Evolutionary conservation across 2,797 vertebrate species (phyloP), one percentile per base, ranked within the genome.

Genomic region (Myiothlypis chrysogaster): DNA sequence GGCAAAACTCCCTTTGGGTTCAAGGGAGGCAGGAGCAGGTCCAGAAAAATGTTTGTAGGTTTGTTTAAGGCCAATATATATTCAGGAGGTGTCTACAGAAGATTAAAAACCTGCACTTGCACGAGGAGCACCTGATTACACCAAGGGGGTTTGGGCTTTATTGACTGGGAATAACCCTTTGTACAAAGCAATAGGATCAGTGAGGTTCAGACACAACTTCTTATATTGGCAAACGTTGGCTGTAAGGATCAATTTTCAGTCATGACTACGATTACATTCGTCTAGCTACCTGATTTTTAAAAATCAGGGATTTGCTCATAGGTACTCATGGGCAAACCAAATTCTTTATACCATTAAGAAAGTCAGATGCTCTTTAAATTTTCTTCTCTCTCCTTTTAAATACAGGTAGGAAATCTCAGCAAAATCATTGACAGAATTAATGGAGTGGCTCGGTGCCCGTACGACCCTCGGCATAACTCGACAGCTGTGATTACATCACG

Each of bases 381-480:
- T 46, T 80, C 28, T 86, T 72, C 50, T 89, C 80, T 30, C 80
- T 79, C 88, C 87, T 90, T 94, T 94, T 88, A 73, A 95, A 95
- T 68, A 82, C 97, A 99, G 99, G 98, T 99, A 93, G 99, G 99
- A 73, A 99, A 99, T 98, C 97, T 99, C 97, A 99, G 98, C 98
- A 98, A 98, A 72, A 98, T 98, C 63, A 95, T 99, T 91, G 99
- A 99, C 96, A 98, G 98, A 60, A 99, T 99, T 91, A 99, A 99
- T 18, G 99, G 99, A 2, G 99, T 99, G 93, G 99, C 99, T 7
- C 99, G 99, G 72, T 99, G 99, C 94, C 99, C 99, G 0, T 99
- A 99, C 1, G 99, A 99, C 96, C 99, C 99, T 2, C 99, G 99
- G 7, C 99, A 99, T 97, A 99, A 99, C 97, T 99, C 99, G 57